Percentiles rank a stretch among this genome's conserved stretches.
Evolutionary conservation across 2,113 vertebrate genomes (phyloP).

Genomic region (Saccopteryx leptura): DNA sequence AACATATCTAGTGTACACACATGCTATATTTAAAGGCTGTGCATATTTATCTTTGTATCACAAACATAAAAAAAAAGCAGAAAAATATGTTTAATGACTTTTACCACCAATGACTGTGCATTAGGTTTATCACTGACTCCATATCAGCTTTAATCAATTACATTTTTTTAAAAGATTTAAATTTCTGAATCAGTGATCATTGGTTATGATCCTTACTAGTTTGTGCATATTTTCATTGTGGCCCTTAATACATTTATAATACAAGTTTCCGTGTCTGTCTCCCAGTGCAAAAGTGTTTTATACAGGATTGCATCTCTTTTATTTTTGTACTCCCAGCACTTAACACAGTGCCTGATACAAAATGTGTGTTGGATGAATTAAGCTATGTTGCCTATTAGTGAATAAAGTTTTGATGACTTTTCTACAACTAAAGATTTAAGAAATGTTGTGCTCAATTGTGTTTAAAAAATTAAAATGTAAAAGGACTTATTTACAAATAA

Average conservation of each 20-base stretch:
- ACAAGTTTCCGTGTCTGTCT: background rate
- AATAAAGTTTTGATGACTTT: conserved; percentile 29
- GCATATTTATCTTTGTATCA: background rate
- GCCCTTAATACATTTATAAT: background rate
- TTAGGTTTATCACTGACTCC: background rate
- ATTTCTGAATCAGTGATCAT: conserved; percentile 17
- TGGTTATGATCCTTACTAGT: background rate
- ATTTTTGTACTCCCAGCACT: background rate
- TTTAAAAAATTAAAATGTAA: background rate
- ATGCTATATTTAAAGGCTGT: background rate
- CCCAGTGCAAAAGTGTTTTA: background rate
- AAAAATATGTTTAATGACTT: background rate
- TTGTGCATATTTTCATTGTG: background rate
- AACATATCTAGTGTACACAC: background rate
- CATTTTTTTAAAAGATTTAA: background rate
- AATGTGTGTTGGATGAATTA: background rate
- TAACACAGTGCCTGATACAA: background rate
- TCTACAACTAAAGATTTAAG: background rate
- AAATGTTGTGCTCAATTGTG: background rate
- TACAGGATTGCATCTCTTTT: background rate
- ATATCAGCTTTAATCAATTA: background rate
- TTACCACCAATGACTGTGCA: background rate
- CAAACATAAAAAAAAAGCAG: background rate
- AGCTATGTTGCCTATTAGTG: background rate
- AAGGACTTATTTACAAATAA: conserved; percentile 52